Evolutionary conservation across 2,113 vertebrate species (phyloP).

Genomic region (Phyllostomus hastatus): DNA sequence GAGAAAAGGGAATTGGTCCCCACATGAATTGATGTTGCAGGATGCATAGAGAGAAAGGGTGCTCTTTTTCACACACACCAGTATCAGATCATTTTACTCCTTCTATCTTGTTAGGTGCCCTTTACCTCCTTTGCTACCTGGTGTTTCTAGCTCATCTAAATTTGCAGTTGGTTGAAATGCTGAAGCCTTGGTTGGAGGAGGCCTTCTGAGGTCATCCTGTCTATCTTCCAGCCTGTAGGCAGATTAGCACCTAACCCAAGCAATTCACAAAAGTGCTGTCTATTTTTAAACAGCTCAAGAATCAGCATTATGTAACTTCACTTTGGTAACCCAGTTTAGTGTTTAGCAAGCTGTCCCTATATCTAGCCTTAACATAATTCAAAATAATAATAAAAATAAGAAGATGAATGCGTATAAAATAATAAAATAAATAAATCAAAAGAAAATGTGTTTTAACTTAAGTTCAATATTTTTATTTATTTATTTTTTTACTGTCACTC

Average conservation of each 20-base stretch:
- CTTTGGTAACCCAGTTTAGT: conserved; percentile 27
- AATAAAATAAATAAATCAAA: neutral
- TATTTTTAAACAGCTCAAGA: conserved; percentile 46
- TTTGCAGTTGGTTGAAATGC: neutral
- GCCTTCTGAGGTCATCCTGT: neutral
- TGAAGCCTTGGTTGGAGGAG: neutral
- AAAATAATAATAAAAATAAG: neutral
- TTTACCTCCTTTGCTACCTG: neutral
- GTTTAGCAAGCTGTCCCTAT: neutral
- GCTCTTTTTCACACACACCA: neutral
- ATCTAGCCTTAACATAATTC: neutral
- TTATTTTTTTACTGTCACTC: neutral
- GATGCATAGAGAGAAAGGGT: neutral
- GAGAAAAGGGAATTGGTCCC: neutral
- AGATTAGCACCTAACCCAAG: neutral
- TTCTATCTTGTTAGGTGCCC: neutral
- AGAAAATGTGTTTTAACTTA: neutral
- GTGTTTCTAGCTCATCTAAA: neutral
- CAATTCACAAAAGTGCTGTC: neutral
- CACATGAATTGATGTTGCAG: neutral
- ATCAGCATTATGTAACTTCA: conserved; percentile 13
- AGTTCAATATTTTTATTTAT: neutral
- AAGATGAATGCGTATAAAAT: neutral
- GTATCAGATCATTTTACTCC: neutral
- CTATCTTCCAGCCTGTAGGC: neutral